Evolutionary conservation across 1,140 invertebrate genomes (phyloP), one percentile per base, ranked within the genome.

Genomic region (Cherax destructor): DNA sequence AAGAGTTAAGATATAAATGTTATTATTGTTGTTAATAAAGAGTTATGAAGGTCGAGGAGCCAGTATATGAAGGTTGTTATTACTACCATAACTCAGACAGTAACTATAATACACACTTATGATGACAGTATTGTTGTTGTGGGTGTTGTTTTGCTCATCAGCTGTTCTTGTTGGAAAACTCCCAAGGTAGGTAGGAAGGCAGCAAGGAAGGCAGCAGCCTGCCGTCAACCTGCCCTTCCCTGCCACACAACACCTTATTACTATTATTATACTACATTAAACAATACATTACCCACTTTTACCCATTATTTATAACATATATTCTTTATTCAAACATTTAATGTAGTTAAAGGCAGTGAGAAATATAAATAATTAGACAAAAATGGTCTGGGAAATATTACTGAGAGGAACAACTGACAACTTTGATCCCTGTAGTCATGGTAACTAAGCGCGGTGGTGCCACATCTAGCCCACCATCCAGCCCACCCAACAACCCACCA

Each of bases 111-210:
- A 41, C 30, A 41, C 30, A 41, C 30, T 41, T 41, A 41, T 41
- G 30, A 41, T 41, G 30, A 41, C 30, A 77, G 52, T 78, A 59
- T 87, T 87, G 85, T 87, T 87, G 77, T 79, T 87, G 85, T 87
- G 61, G 77, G 76, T 10, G 85, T 87, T 87, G 85, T 87, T 87
- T 78, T 87, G 74, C 9, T 79, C 76, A 87, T 87, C 85, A 87
- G 85, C 85, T 87, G 85, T 87, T 87, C 77, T 56, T 21, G 84
- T 74, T 86, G 84, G 84, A 86, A 86, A 86, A 86, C 84, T 87
- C 85, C 85, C 85, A 79, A 79, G 52, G 30, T 41, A 41, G 30
- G 30, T 1, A 41, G 30, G 30, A 41, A 41, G 30, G 30, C 30
- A 41, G 30, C 30, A 0, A 41, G 30, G 30, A 0, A 41, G 30